phyloP scores from a whole-genome alignment of 2,113 vertebrate species.

The Rousettus leschenaultii region DNA sequence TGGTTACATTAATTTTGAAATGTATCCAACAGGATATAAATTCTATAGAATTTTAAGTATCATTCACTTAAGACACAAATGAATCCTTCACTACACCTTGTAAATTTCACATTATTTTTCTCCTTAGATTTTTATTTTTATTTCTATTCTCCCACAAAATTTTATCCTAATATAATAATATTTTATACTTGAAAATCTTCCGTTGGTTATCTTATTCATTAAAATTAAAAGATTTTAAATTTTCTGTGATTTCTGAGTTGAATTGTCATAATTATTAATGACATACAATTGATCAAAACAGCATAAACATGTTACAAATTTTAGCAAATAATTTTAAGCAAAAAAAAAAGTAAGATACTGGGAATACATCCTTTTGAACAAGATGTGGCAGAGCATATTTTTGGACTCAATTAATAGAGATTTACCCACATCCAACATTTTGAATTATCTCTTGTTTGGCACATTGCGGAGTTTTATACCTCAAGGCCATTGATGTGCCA shows the following conservation, averaged over 20 bases:
- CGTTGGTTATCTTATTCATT: not conserved
- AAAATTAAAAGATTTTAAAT: not conserved
- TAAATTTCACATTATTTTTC: conserved; percentile 38
- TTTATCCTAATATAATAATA: not conserved
- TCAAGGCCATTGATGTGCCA: not conserved
- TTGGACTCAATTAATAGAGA: not conserved
- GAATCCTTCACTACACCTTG: not conserved
- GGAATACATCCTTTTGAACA: conserved; percentile 16
- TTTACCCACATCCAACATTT: not conserved
- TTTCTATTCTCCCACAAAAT: not conserved
- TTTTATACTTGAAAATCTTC: not conserved
- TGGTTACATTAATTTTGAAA: conserved; percentile 45
- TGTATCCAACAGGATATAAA: conserved; percentile 47
- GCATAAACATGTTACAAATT: not conserved
- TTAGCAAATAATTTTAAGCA: not conserved
- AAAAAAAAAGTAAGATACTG: not conserved
- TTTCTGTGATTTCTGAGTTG: not conserved
- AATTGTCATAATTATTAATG: not conserved
- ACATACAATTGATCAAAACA: not conserved
- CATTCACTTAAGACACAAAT: not conserved
- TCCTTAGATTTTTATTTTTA: not conserved
- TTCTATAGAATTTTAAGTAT: conserved; percentile 44
- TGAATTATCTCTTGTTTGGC: not conserved
- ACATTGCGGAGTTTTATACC: not conserved
- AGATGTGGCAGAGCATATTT: not conserved